Evolutionary conservation across 2,888 invertebrate species (phyloP).

Genomic region (Lathronympha strigana): DNA sequence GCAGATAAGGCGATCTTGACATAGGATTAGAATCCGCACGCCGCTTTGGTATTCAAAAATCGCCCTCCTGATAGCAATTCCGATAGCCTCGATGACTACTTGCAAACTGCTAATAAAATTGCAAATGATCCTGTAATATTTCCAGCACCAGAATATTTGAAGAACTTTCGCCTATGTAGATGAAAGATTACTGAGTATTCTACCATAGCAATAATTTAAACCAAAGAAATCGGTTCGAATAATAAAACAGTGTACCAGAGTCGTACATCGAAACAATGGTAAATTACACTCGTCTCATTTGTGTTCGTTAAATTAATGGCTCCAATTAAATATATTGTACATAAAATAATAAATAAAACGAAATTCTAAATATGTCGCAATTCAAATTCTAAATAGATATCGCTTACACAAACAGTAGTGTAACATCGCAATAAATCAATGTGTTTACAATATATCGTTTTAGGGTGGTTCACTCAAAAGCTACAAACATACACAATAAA

Average conservation of each 20-base stretch:
- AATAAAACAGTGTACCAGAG: too few species aligned
- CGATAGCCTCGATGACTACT: too few species aligned
- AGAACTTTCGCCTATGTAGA: neutral
- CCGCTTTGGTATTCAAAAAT: too few species aligned
- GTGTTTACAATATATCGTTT: constrained; percentile 28
- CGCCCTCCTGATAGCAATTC: too few species aligned
- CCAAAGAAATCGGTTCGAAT: neutral
- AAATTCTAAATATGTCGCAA: constrained; percentile 43
- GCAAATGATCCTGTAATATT: too few species aligned
- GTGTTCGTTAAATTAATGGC: constrained; percentile 26
- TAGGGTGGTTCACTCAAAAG: constrained; percentile 24
- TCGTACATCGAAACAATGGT: neutral
- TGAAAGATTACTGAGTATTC: constrained; percentile 13
- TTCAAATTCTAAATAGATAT: constrained; percentile 43
- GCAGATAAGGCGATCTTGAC: too few species aligned
- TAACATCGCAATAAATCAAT: constrained; percentile 36
- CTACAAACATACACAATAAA: neutral
- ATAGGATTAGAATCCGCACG: too few species aligned
- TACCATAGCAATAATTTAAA: constrained; percentile 15
- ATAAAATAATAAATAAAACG: constrained; percentile 39
- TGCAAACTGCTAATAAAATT: too few species aligned
- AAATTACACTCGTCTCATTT: constrained; percentile 4
- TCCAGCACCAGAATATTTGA: too few species aligned
- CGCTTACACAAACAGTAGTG: constrained; percentile 37
- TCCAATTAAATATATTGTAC: constrained; percentile 39